These are phyloP conservation scores for Chymomyza fuscimana DNA, from an alignment of 2,888 invertebrate species.

Conservation along the genomic window DNA sequence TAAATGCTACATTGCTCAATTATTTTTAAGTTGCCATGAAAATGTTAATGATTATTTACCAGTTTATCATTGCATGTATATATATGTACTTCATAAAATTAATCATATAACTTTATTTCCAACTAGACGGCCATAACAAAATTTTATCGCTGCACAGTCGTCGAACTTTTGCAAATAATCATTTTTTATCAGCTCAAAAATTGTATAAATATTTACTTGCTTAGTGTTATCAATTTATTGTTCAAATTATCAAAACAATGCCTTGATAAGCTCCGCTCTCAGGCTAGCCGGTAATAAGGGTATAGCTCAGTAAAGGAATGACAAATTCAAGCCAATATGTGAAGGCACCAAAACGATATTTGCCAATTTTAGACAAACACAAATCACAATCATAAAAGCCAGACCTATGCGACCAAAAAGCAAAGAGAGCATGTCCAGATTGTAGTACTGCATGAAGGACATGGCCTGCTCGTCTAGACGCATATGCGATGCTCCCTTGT, in stretches of 20 bases:
- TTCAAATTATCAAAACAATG: neutral
- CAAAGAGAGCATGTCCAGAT: conserved; percentile 28
- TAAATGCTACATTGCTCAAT: too few species aligned
- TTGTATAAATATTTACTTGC: neutral
- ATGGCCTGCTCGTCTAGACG: conserved; percentile 70
- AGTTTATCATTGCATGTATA: neutral
- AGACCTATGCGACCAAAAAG: conserved; percentile 36
- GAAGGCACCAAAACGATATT: conserved; percentile 7
- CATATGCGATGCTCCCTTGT: conserved; percentile 72
- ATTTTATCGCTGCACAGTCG: neutral
- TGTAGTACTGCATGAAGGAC: conserved; percentile 48
- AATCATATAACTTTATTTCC: neutral
- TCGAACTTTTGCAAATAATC: neutral
- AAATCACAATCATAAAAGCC: conserved; percentile 18
- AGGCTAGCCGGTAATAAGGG: neutral
- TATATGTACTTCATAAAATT: neutral
- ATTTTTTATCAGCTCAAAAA: neutral
- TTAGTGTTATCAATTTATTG: neutral
- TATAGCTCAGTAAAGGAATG: neutral
- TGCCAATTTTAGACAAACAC: conserved; percentile 17
- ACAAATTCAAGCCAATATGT: neutral
- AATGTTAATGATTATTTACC: too few species aligned
- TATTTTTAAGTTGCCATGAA: too few species aligned
- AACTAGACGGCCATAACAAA: neutral
- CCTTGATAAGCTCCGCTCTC: neutral